phyloP scores from a whole-genome alignment of 2,888 invertebrate genomes.

The Taphrorychus bicolor region DNA sequence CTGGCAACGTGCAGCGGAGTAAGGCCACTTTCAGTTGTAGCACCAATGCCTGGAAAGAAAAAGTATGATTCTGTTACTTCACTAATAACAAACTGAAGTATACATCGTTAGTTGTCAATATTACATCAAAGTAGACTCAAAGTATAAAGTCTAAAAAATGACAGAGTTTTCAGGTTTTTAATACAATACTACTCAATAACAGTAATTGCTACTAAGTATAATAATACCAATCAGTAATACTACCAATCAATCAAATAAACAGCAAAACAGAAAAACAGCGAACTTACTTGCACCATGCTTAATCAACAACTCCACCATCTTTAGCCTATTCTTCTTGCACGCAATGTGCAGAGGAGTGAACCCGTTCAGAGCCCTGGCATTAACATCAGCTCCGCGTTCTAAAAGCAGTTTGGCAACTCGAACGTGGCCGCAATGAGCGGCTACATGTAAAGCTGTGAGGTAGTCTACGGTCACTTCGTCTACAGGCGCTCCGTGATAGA shows the following conservation, averaged over 20 bases:
- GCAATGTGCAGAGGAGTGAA: slow-evolving; percentile 98
- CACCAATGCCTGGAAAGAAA: slow-evolving; percentile 72
- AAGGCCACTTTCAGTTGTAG: slow-evolving; percentile 81
- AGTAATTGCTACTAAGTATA: too few relatives aligned
- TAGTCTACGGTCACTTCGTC: slow-evolving; percentile 99
- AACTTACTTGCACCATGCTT: slow-evolving; percentile 88
- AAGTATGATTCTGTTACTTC: too few relatives aligned
- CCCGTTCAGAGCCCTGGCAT: slow-evolving; percentile 94
- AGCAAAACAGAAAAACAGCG: too few relatives aligned
- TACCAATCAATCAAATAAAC: too few relatives aligned
- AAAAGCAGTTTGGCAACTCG: slow-evolving; percentile 90
- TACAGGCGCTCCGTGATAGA: slow-evolving; percentile 95
- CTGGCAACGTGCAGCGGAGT: slow-evolving; percentile 97
- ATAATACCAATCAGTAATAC: slow-evolving; percentile 38
- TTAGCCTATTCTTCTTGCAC: slow-evolving; percentile 97
- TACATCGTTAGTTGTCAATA: too few relatives aligned
- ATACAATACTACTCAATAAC: too few relatives aligned
- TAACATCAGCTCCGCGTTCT: slow-evolving; percentile 93
- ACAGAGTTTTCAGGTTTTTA: too few relatives aligned
- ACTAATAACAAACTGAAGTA: too few relatives aligned
- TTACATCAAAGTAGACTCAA: too few relatives aligned
- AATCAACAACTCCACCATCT: slow-evolving; percentile 92
- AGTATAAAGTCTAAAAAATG: too few relatives aligned
- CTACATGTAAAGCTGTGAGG: slow-evolving; percentile 95
- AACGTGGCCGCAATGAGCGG: slow-evolving; percentile 93